These are phyloP conservation scores for Horisme vitalbata DNA, from an alignment of 2,888 invertebrate species.

Conservation along the genomic window DNA sequence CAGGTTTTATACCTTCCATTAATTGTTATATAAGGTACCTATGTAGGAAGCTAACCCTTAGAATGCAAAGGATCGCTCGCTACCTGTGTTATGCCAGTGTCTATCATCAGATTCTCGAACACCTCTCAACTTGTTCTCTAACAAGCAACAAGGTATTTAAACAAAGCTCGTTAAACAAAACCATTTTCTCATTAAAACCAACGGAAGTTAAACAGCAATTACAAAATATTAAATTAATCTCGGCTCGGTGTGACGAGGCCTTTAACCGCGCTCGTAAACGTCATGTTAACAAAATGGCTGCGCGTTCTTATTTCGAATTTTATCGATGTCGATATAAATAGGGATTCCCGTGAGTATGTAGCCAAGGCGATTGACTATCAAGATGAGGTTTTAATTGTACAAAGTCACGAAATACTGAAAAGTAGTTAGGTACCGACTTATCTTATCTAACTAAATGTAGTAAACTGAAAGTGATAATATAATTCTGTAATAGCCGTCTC, in stretches of 20 bases:
- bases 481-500: slow-evolving; percentile 11
- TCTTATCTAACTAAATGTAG: too few relatives aligned
- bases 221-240: slow-evolving; percentile 67
- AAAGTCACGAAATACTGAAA: slow-evolving; percentile 18
- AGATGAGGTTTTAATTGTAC: background rate
- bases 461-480: slow-evolving; percentile 34
- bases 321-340: slow-evolving; percentile 42
- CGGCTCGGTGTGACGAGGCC: slow-evolving; percentile 34
- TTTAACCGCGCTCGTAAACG: slow-evolving; percentile 52
- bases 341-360: background rate
- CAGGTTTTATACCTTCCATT: too few relatives aligned
- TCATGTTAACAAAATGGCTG: slow-evolving; percentile 56
- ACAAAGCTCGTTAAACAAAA: slow-evolving; percentile 38
- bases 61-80: too few relatives aligned
- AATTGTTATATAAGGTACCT: too few relatives aligned
- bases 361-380: background rate
- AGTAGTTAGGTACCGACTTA: too few relatives aligned
- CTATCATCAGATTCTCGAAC: too few relatives aligned
- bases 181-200: slow-evolving; percentile 54
- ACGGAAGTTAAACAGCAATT: slow-evolving; percentile 63
- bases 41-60: too few relatives aligned
- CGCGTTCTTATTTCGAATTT: slow-evolving; percentile 22
- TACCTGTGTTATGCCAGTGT: too few relatives aligned
- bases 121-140: too few relatives aligned
- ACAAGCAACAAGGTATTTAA: slow-evolving; percentile 23